Percentiles rank a stretch among this genome's conserved stretches.
These are phyloP conservation scores for Trilocha varians DNA, from an alignment of 2,888 invertebrate genomes.

Conservation along the genomic window DNA sequence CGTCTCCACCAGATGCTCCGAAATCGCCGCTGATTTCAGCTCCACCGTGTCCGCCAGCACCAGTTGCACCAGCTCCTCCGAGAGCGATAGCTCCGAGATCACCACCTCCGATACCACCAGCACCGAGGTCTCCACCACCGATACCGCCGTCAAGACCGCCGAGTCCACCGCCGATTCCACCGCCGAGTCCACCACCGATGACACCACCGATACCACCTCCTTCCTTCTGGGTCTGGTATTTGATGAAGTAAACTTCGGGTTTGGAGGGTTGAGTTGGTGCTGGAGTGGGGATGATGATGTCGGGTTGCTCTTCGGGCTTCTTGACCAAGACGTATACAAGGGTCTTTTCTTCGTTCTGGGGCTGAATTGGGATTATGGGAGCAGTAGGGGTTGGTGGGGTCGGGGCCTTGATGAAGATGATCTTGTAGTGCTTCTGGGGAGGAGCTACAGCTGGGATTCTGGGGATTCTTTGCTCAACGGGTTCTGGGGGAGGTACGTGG, in stretches of 20 bases:
- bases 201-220: constrained; percentile 47
- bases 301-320: constrained; percentile 88
- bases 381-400: constrained; percentile 86
- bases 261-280: constrained; percentile 89
- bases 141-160: constrained; percentile 32
- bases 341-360: constrained; percentile 90
- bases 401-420: constrained; percentile 94
- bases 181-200: constrained; percentile 26
- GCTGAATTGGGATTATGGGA: constrained; percentile 84
- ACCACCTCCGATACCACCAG: constrained; percentile 34
- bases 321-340: constrained; percentile 91
- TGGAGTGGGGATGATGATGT: constrained; percentile 83
- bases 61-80: constrained; percentile 32
- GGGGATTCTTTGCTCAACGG: constrained; percentile 78
- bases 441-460: constrained; percentile 79
- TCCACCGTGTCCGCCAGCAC: constrained; percentile 38
- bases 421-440: constrained; percentile 91
- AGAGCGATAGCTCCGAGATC: constrained; percentile 36
- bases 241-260: constrained; percentile 93
- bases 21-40: constrained; percentile 44
- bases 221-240: constrained; percentile 81
- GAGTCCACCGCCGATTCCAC: constrained; percentile 27
- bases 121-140: constrained; percentile 42
- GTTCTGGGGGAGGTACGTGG: constrained; percentile 91
- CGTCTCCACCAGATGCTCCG: constrained; percentile 41